Evolutionary conservation across 2,113 vertebrate species (phyloP), one percentile per base, ranked within the genome.

Genomic region (Opisthocomus hoazin): DNA sequence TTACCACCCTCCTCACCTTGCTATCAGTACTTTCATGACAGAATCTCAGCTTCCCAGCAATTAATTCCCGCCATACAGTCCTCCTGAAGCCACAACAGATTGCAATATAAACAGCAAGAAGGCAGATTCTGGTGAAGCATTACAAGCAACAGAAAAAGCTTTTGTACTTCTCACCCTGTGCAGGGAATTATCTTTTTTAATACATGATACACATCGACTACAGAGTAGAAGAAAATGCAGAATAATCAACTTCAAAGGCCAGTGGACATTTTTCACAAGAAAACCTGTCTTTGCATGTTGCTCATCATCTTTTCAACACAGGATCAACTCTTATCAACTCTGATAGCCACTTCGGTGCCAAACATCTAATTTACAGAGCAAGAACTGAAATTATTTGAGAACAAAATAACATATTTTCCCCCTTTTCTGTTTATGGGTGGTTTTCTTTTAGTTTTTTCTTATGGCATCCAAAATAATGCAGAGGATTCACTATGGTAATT

Each of bases 351-450:
- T 32, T 71, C 36, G 93, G 24, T 39, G 15, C 8, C 27, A 84
- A 80, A 83, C 12, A 37, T 0, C 64, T 60, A 51, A 56, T 43
- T 88, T 65, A 53, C 15, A 84, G 22, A 87, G 11, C 23, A 90
- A 70, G 32, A 88, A 76, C 21, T 30, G 21, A 39, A 93, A 58
- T 37, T 68, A 83, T 23, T 37, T 46, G 14, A 87, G 43, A 83
- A 85, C 9, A 87, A 89, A 95, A 58, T 17, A 88, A 5, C 12
- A 0, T 9, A 10, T 20, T 17, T 26, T 3, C 2, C 3, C 7
- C 9, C 0, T 0, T 29, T 14, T n/a, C n/a, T n/a, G n/a, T 71
- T 15, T n/a, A 36, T 14, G 11, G 2, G 11, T 64, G 3, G 8
- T 20, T 78, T 90, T 65, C 26, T 54, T 53, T 36, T 51, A 65